Evolutionary conservation across 1,140 invertebrate species (phyloP).

Genomic region (Paralvinella palmiformis): DNA sequence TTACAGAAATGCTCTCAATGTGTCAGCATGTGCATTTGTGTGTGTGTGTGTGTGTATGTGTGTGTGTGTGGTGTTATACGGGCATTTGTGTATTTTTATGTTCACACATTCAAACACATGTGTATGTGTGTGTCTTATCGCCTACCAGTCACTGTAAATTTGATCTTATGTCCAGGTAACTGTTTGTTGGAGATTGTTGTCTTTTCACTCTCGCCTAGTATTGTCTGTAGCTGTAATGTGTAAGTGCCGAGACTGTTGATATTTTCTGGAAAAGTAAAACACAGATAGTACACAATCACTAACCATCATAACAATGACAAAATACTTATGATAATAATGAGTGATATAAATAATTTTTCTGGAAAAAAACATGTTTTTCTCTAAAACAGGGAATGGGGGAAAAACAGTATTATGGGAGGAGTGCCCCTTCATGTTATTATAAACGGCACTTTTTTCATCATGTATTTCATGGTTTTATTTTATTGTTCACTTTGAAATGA

Average conservation of each 20-base stretch:
- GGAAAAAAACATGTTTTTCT: too few relatives aligned
- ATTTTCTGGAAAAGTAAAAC: too few relatives aligned
- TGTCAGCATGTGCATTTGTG: not conserved
- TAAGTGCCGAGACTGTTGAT: slow-evolving; percentile 44
- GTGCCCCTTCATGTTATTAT: too few relatives aligned
- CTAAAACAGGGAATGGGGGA: too few relatives aligned
- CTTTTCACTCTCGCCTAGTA: slow-evolving; percentile 45
- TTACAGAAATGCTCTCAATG: not conserved
- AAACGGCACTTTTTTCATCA: too few relatives aligned
- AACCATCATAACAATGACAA: too few relatives aligned
- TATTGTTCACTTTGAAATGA: too few relatives aligned
- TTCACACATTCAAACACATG: not conserved
- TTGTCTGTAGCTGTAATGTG: slow-evolving; percentile 40
- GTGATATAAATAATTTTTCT: too few relatives aligned
- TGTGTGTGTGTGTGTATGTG: not conserved
- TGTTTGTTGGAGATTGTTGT: slow-evolving; percentile 39
- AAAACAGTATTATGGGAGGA: too few relatives aligned
- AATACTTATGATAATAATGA: too few relatives aligned
- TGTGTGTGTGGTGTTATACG: not conserved
- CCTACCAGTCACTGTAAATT: slow-evolving; percentile 44
- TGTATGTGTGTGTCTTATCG: not conserved
- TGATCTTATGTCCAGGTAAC: slow-evolving; percentile 40
- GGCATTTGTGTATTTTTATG: not conserved
- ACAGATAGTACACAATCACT: too few relatives aligned
- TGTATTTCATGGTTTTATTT: too few relatives aligned